phyloP scores from a whole-genome alignment of 2,888 invertebrate genomes.

The Aricia artaxerxes region DNA sequence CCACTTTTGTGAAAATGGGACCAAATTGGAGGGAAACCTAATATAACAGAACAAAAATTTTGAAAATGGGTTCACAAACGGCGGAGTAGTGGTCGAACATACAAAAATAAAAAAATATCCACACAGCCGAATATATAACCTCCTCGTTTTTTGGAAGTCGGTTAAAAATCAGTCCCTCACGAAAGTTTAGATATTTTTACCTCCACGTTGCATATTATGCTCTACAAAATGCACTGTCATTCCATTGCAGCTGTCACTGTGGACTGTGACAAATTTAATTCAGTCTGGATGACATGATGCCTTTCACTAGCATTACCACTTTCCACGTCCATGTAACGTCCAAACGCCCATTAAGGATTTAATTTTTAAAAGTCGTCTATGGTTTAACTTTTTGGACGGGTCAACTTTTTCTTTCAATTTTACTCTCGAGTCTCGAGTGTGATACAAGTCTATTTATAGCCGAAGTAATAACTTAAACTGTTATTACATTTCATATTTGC shows the following conservation, averaged over 20 bases:
- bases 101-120: too few species aligned
- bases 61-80: too few species aligned
- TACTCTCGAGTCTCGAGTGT: background rate
- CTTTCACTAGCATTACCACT: constrained; percentile 25
- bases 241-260: constrained; percentile 6
- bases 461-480: background rate
- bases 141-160: too few species aligned
- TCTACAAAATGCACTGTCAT: constrained; percentile 15
- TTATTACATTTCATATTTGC: too few species aligned
- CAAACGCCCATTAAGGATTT: constrained; percentile 32
- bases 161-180: background rate
- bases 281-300: constrained; percentile 3
- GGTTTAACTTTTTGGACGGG: constrained; percentile 4
- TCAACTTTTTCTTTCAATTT: constrained; percentile 19
- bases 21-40: too few species aligned
- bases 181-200: background rate
- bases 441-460: background rate
- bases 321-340: constrained; percentile 7
- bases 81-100: too few species aligned
- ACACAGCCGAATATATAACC: too few species aligned
- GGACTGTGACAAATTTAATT: constrained; percentile 20
- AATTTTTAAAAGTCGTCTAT: constrained; percentile 29
- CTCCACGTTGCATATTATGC: background rate
- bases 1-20: too few species aligned
- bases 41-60: too few species aligned